Percentiles rank a stretch among this genome's conserved stretches.
Evolutionary conservation across 2,797 vertebrate species (phyloP).

Genomic region (Cossypha dichroa): DNA sequence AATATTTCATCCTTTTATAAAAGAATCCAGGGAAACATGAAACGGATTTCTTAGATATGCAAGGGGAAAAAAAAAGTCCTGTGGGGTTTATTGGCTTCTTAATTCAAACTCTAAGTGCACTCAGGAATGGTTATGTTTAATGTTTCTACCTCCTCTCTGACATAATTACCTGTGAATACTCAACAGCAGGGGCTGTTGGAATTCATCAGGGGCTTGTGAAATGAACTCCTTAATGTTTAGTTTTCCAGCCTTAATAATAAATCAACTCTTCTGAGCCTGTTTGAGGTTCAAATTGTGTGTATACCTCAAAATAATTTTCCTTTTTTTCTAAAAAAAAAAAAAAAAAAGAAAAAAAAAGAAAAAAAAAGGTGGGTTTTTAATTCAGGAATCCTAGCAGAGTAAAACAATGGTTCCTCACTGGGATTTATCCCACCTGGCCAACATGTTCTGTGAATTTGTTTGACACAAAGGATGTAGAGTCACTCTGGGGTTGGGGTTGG

Average conservation of each 20-base stretch:
- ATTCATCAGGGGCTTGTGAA: neutral
- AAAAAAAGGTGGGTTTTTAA: rapidly evolving
- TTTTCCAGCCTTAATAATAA: neutral
- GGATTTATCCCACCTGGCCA: neutral
- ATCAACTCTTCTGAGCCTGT: neutral
- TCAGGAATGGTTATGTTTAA: neutral
- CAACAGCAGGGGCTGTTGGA: neutral
- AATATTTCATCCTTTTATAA: slow-evolving; percentile 22
- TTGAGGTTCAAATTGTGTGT: neutral
- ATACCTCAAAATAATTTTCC: neutral
- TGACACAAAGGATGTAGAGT: neutral
- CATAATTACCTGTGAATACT: neutral
- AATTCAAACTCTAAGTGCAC: neutral
- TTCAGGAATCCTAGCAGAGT: neutral
- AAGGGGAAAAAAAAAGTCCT: neutral
- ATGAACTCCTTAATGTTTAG: neutral
- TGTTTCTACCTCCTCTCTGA: neutral
- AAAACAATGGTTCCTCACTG: neutral
- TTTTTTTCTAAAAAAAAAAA: neutral
- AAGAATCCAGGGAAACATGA: slow-evolving; percentile 25
- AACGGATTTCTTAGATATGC: neutral
- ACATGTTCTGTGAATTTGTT: neutral
- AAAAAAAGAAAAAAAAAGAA: neutral
- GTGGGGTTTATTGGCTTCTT: neutral
- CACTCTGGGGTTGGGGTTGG: neutral